Percentiles rank a stretch among this genome's conserved stretches.
Conservation (phyloP, 1,140 invertebrate species). For the Drosophila ambigua region DNA sequence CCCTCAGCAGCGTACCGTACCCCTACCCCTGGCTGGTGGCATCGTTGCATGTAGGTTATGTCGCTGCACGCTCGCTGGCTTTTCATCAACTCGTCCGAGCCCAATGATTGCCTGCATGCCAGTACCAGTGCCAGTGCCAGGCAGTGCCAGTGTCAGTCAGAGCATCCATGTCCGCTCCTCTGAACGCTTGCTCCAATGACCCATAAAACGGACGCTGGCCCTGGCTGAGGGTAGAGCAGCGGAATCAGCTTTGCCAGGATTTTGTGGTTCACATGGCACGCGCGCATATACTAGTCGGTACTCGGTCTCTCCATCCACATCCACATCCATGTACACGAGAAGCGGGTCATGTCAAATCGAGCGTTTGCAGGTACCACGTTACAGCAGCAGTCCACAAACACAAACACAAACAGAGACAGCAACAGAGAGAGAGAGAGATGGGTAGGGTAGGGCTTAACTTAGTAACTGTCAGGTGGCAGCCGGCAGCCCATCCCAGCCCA, state of each 20-base stretch:
- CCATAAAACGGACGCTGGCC: constrained; percentile 70
- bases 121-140: background rate
- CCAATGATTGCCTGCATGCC: constrained; percentile 44
- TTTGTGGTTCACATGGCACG: constrained; percentile 70
- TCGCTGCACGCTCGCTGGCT: constrained; percentile 61
- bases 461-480: constrained; percentile 8
- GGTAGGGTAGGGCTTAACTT: constrained; percentile 27
- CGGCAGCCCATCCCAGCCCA: background rate
- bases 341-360: constrained; percentile 59
- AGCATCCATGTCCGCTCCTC: constrained; percentile 32
- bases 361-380: constrained; percentile 15
- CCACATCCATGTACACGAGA: background rate
- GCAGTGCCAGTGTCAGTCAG: background rate
- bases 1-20: background rate
- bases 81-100: constrained; percentile 60
- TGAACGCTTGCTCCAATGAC: constrained; percentile 71
- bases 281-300: constrained; percentile 24
- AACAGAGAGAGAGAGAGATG: background rate
- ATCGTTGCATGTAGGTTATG: constrained; percentile 70
- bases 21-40: constrained; percentile 16
- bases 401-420: constrained; percentile 1
- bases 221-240: constrained; percentile 6
- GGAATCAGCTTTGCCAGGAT: constrained; percentile 40
- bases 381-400: constrained; percentile 9
- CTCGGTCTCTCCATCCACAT: constrained; percentile 5